These are phyloP conservation scores for Butastur rufipennis DNA, from an alignment of 2,113 vertebrate species.

Conservation along the genomic window DNA sequence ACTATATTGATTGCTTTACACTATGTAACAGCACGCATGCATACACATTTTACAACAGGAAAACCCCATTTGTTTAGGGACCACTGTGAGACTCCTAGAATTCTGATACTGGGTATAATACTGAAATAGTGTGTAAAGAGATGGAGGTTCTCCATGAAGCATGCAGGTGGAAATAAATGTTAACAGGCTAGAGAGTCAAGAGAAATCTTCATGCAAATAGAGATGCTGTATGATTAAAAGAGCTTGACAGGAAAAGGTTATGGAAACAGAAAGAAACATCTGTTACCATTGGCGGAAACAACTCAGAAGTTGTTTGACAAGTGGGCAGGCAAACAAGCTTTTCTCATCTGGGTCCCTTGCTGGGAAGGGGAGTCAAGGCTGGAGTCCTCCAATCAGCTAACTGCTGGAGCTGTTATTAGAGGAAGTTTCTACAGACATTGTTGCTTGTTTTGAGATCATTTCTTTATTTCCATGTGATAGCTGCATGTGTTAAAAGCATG, in stretches of 20 bases:
- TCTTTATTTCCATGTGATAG: slow-evolving; percentile 17
- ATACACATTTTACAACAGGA: not conserved
- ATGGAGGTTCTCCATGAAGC: not conserved
- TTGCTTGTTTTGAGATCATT: slow-evolving; percentile 2
- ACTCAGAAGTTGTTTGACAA: not conserved
- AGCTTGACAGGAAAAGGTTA: not conserved
- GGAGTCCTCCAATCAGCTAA: not conserved
- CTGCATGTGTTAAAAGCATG: slow-evolving; percentile 28
- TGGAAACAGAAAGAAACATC: not conserved
- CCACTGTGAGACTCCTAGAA: not conserved
- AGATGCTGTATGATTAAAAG: not conserved
- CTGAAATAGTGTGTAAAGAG: not conserved
- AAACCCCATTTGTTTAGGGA: not conserved
- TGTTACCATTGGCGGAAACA: not conserved
- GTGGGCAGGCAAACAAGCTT: not conserved
- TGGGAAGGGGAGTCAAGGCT: not conserved
- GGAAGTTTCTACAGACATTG: not conserved
- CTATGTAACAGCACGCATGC: rapidly evolving
- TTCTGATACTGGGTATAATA: not conserved
- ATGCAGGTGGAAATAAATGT: not conserved
- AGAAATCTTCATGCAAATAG: not conserved
- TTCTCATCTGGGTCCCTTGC: not conserved
- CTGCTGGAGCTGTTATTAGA: not conserved
- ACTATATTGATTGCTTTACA: not conserved
- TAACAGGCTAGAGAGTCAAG: not conserved